phyloP scores from a whole-genome alignment of 2,797 vertebrate genomes.

The Furcifer pardalis region DNA sequence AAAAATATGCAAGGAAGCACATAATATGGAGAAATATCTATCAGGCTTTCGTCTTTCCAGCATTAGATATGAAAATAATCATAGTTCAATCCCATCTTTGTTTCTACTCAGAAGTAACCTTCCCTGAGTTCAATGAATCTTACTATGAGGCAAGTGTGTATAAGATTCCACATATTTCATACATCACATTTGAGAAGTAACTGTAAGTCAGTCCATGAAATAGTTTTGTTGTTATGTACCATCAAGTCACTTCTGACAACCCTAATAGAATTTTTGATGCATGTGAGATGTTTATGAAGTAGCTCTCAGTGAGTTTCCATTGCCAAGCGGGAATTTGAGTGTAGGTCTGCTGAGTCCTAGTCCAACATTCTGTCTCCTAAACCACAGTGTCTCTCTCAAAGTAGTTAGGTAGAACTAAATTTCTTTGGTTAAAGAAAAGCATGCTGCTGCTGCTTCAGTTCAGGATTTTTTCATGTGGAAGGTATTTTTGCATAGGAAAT shows the following conservation, averaged over 20 bases:
- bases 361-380: too few species aligned
- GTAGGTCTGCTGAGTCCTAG: background rate
- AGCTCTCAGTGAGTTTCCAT: too few species aligned
- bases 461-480: background rate
- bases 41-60: background rate
- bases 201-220: too few species aligned
- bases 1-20: background rate
- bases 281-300: too few species aligned
- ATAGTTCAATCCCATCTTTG: background rate
- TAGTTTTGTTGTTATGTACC: too few species aligned
- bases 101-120: background rate
- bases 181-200: background rate
- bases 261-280: too few species aligned
- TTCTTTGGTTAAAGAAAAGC: background rate
- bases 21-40: background rate
- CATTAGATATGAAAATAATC: background rate
- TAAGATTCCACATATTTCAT: background rate
- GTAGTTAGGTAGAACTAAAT: background rate
- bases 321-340: too few species aligned
- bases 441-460: background rate
- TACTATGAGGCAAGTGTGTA: background rate
- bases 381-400: background rate
- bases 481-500: constrained; percentile 1
- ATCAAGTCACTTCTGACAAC: too few species aligned
- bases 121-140: background rate